A percentile compares a stretch with the other conserved stretches of the same genome.
phyloP scores from a whole-genome alignment of 2,888 invertebrate genomes.

The Eubasilissa splendida region DNA sequence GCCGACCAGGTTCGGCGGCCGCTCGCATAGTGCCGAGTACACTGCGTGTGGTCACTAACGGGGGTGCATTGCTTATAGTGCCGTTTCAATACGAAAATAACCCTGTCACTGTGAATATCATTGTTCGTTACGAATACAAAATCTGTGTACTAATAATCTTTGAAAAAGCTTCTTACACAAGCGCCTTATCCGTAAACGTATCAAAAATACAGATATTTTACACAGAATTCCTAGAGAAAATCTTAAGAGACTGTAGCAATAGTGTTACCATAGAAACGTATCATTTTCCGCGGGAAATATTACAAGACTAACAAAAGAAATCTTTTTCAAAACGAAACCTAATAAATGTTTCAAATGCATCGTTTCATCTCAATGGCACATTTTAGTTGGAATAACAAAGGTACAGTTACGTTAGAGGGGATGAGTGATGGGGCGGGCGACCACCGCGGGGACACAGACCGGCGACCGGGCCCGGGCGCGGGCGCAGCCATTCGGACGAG shows the following conservation, averaged over 20 bases:
- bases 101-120: slow-evolving; percentile 44
- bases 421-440: no score
- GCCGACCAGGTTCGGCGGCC: slow-evolving; percentile 34
- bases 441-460: no score
- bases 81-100: slow-evolving; percentile 44
- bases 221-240: slow-evolving; percentile 30
- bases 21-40: slow-evolving; percentile 24
- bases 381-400: slow-evolving; percentile 25
- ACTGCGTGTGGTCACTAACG: slow-evolving; percentile 41
- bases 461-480: no score
- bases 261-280: slow-evolving; percentile 14
- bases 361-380: slow-evolving; percentile 25
- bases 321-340: slow-evolving; percentile 23
- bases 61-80: slow-evolving; percentile 29
- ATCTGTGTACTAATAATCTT: slow-evolving; percentile 20
- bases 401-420: neutral
- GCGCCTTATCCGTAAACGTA: slow-evolving; percentile 33
- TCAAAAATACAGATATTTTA: slow-evolving; percentile 38
- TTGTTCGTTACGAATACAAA: slow-evolving; percentile 37
- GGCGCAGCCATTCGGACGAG: no score
- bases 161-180: slow-evolving; percentile 37
- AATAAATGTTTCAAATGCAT: slow-evolving; percentile 10
- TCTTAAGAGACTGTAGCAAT: slow-evolving; percentile 13
- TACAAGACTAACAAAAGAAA: slow-evolving; percentile 22
- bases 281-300: neutral